Evolutionary conservation across 2,113 vertebrate genomes (phyloP).

Genomic region (Aspidoscelis tigris): DNA sequence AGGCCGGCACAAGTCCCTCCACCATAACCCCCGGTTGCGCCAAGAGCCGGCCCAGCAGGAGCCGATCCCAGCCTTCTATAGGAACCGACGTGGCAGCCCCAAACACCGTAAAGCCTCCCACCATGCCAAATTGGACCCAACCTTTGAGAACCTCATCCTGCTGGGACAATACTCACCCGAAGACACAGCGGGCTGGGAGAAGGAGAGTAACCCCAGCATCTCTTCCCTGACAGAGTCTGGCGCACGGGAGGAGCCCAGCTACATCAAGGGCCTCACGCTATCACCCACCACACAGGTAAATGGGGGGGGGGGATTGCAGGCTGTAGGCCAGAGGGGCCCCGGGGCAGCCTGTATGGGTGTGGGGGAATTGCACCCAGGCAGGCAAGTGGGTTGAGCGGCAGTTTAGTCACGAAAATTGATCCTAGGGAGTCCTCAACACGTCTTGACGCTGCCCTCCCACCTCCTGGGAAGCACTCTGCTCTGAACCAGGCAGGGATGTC

Average conservation of each 20-base stretch:
- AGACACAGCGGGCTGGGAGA: conserved; percentile 17
- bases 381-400: neutral
- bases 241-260: neutral
- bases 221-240: neutral
- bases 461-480: too few species aligned
- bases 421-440: neutral
- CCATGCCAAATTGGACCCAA: conserved; percentile 23
- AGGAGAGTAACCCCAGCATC: neutral
- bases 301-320: neutral
- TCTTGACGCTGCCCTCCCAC: neutral
- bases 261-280: neutral
- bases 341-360: neutral
- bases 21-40: neutral
- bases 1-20: neutral
- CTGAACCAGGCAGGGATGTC: neutral
- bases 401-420: neutral
- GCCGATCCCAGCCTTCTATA: conserved; percentile 60
- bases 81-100: conserved; percentile 27
- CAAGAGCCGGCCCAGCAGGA: conserved; percentile 15
- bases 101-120: conserved; percentile 21
- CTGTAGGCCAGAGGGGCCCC: neutral
- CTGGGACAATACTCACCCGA: conserved; percentile 22
- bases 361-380: too few species aligned
- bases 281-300: conserved; percentile 37
- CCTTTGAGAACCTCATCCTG: conserved; percentile 51